These are phyloP conservation scores for Epizoanthus ramosus DNA, from an alignment of 92 coral and sea anemone species.

Conservation along the genomic window DNA sequence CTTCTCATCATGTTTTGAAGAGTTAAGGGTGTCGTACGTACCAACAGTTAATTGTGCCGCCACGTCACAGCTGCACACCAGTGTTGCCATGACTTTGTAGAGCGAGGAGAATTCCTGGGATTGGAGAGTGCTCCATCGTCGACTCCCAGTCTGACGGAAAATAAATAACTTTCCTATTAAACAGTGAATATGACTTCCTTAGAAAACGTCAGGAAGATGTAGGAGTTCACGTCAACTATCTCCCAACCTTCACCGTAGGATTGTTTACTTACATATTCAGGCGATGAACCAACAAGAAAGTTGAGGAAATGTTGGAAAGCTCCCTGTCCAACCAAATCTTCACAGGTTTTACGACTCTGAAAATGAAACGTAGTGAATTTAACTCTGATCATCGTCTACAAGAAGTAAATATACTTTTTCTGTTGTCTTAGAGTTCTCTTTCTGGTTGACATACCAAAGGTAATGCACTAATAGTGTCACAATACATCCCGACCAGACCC, in stretches of 20 bases:
- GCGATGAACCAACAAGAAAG: constrained; percentile 80
- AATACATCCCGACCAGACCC: too few relatives aligned
- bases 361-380: background rate
- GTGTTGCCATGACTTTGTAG: constrained; percentile 75
- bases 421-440: too few relatives aligned
- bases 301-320: constrained; percentile 75
- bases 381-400: too few relatives aligned
- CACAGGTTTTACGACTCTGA: constrained; percentile 80
- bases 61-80: constrained; percentile 84
- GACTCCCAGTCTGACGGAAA: constrained; percentile 59
- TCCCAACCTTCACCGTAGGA: background rate
- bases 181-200: too few relatives aligned
- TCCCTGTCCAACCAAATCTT: constrained; percentile 69
- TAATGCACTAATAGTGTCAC: too few relatives aligned
- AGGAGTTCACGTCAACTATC: background rate
- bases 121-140: constrained; percentile 90
- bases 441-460: too few relatives aligned
- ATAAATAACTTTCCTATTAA: background rate
- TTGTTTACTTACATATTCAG: constrained; percentile 68
- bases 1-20: background rate
- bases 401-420: too few relatives aligned
- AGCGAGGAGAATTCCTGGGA: constrained; percentile 86
- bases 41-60: constrained; percentile 80
- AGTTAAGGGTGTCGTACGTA: constrained; percentile 29
- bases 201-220: background rate